Percentiles rank a stretch among this genome's conserved stretches.
Conservation (phyloP, 2,888 invertebrate genomes). For the Cephonodes hylas region DNA sequence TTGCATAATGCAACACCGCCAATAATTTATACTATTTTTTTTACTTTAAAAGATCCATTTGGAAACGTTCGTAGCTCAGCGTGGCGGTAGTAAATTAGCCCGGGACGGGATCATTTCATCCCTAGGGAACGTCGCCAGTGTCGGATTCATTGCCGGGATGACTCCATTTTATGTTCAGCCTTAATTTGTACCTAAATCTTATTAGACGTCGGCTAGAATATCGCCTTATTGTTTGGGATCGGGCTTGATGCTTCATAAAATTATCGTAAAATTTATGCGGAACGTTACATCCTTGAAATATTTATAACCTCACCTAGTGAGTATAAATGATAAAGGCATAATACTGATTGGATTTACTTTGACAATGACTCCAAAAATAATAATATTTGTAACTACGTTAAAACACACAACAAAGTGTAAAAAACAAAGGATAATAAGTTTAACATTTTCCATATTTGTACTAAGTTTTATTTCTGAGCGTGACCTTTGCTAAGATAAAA, state of each 20-base stretch:
- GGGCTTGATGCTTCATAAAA: constrained; percentile 2
- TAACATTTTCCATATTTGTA: too few species aligned
- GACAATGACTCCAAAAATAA: too few species aligned
- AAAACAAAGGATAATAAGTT: too few species aligned
- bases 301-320: too few species aligned
- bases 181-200: constrained; percentile 31
- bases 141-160: constrained; percentile 18
- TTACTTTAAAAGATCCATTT: neutral
- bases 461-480: too few species aligned
- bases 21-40: neutral
- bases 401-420: too few species aligned
- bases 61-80: constrained; percentile 9
- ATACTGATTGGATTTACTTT: too few species aligned
- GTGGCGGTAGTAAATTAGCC: constrained; percentile 28
- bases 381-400: too few species aligned
- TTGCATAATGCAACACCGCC: too few species aligned
- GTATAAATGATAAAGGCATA: too few species aligned
- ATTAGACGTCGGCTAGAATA: constrained; percentile 15
- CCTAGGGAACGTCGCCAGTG: constrained; percentile 15
- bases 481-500: too few species aligned
- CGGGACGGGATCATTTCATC: constrained; percentile 15
- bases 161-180: constrained; percentile 15
- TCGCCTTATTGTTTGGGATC: constrained; percentile 9
- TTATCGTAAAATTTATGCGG: neutral
- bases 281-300: neutral